Conservation (phyloP, 2,113 vertebrate species). For the Zeus faber region DNA sequence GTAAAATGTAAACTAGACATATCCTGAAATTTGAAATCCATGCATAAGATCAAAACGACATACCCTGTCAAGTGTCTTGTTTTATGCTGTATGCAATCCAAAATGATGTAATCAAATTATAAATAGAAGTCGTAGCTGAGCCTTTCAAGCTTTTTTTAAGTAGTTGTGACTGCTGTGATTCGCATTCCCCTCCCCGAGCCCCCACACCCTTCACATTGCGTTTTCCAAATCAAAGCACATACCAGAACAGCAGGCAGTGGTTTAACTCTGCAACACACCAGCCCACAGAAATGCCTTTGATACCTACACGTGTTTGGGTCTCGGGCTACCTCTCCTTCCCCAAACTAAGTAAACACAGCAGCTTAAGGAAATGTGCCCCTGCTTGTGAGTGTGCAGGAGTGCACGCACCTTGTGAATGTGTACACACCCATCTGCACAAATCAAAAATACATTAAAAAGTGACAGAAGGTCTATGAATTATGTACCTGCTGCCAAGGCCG, state of each 20-base stretch:
- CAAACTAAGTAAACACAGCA: slow-evolving; percentile 60
- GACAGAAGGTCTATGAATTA: slow-evolving; percentile 41
- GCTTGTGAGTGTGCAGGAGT: background rate
- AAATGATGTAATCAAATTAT: no score
- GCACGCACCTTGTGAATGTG: slow-evolving; percentile 28
- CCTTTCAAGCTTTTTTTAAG: no score
- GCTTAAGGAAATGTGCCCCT: slow-evolving; percentile 46
- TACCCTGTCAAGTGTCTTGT: no score
- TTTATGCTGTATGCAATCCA: no score
- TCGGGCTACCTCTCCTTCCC: slow-evolving; percentile 51
- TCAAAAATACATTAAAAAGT: slow-evolving; percentile 46
- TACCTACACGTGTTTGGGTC: slow-evolving; percentile 63
- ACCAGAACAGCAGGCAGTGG: slow-evolving; percentile 71
- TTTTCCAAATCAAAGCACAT: slow-evolving; percentile 67
- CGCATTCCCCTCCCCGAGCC: no score
- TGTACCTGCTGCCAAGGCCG: slow-evolving; percentile 33
- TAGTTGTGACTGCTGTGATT: no score
- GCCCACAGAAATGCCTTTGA: slow-evolving; percentile 73
- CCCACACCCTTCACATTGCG: slow-evolving; percentile 47
- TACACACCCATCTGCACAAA: slow-evolving; percentile 31
- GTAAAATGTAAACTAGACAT: background rate
- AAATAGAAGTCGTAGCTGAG: background rate
- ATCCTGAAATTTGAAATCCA: background rate
- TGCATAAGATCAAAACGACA: no score
- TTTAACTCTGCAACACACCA: slow-evolving; percentile 63